These are phyloP conservation scores for Microcebus griseorufus DNA, from an alignment of 2,113 vertebrate genomes.

Conservation along the genomic window DNA sequence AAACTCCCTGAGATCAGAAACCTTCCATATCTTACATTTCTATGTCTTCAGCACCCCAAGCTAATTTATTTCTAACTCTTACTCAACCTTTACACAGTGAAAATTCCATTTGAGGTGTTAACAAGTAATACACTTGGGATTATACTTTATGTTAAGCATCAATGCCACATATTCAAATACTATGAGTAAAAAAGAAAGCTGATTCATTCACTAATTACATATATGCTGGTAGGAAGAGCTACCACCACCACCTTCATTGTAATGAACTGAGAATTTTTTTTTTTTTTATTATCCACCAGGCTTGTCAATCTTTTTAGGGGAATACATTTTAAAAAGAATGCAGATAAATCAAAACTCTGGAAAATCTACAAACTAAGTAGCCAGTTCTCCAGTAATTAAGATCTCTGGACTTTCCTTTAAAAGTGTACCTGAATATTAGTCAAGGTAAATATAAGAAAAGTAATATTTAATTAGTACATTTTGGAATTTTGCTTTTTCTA, in stretches of 20 bases:
- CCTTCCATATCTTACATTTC: background rate
- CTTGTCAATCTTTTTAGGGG: background rate
- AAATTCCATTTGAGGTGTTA: background rate
- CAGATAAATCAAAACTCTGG: background rate
- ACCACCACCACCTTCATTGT: background rate
- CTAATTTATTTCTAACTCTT: background rate
- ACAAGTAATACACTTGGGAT: background rate
- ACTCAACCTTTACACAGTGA: background rate
- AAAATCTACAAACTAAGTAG: background rate
- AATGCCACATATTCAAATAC: background rate
- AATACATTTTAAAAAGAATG: background rate
- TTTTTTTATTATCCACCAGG: background rate
- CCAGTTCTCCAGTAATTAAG: background rate
- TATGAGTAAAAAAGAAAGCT: background rate
- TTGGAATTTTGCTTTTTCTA: conserved; percentile 5
- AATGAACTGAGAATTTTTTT: background rate
- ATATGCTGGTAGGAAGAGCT: background rate
- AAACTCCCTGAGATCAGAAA: background rate
- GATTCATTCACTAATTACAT: background rate
- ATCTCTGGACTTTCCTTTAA: background rate
- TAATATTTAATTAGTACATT: background rate
- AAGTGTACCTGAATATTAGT: background rate
- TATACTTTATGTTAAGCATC: background rate
- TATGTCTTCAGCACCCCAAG: background rate
- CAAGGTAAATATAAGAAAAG: background rate